A percentile compares a stretch with the other conserved stretches of the same genome.
phyloP scores from a whole-genome alignment of 2,888 invertebrate genomes.

The Emesis castigata region DNA sequence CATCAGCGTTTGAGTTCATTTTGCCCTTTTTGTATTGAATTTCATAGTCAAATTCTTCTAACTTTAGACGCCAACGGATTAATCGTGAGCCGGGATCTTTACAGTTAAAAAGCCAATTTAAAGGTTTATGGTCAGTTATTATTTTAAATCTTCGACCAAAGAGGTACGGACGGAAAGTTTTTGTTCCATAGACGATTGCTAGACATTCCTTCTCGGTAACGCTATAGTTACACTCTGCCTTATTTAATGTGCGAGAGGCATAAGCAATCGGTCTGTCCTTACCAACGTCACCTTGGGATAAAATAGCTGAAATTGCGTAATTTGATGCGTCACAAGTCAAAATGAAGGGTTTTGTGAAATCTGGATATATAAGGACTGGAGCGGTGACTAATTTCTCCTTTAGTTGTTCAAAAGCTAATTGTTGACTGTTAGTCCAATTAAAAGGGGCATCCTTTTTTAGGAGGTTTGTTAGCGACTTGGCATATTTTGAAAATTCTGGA shows the following conservation, averaged over 20 bases:
- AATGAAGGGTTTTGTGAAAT: too few species aligned
- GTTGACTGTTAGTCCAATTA: background rate
- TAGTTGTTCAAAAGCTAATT: background rate
- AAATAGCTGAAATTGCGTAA: background rate
- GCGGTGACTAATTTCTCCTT: too few species aligned
- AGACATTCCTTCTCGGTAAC: too few species aligned
- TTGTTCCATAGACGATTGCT: background rate
- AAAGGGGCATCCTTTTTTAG: background rate
- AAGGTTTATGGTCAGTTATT: too few species aligned
- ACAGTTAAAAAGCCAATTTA: too few species aligned
- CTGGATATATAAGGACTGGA: too few species aligned
- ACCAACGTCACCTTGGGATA: background rate
- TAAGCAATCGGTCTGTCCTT: background rate
- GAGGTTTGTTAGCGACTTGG: too few species aligned
- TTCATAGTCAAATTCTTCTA: background rate
- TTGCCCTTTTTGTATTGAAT: background rate
- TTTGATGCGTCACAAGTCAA: too few species aligned
- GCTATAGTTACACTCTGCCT: background rate
- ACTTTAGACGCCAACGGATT: background rate
- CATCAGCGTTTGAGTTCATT: background rate
- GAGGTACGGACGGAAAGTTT: background rate
- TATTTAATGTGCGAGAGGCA: too few species aligned
- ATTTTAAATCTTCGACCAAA: too few species aligned
- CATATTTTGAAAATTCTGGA: too few species aligned
- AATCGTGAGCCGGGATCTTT: background rate